A percentile compares a stretch with the other conserved stretches of the same genome.
These are phyloP conservation scores for Dryobates pubescens DNA, from an alignment of 2,797 vertebrate genomes.

Conservation along the genomic window DNA sequence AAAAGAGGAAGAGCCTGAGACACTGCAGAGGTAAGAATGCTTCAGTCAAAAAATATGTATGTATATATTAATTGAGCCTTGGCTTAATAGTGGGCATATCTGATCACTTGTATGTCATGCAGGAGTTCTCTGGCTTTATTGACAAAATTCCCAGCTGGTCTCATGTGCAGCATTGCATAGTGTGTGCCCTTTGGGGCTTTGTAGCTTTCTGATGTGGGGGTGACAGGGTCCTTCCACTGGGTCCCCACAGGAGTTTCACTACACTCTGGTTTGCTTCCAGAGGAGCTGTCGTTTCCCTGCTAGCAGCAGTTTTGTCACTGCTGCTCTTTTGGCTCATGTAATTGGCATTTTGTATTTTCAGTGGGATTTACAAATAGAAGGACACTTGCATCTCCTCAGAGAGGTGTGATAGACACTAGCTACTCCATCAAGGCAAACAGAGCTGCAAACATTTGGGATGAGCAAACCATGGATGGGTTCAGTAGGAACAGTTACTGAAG, in stretches of 20 bases:
- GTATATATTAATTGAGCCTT: background rate
- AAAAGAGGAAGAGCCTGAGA: background rate
- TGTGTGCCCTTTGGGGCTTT: background rate
- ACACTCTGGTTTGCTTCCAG: background rate
- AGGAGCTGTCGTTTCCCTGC: background rate
- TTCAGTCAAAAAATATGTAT: background rate
- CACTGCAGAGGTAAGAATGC: slow-evolving; percentile 48
- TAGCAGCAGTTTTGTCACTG: background rate
- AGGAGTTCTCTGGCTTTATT: background rate
- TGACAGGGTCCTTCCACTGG: rapidly evolving
- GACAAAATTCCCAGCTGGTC: background rate
- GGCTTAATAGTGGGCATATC: background rate
- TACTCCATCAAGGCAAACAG: background rate
- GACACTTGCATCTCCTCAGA: background rate
- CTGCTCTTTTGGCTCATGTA: background rate
- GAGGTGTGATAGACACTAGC: background rate
- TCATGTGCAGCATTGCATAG: rapidly evolving
- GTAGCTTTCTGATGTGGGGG: rapidly evolving
- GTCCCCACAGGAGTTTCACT: background rate
- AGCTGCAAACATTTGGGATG: background rate
- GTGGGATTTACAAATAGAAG: background rate
- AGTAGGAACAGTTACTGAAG: background rate
- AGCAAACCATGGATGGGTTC: background rate
- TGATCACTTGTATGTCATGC: background rate
- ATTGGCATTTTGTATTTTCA: background rate